phyloP scores from a whole-genome alignment of 2,797 vertebrate genomes.

The Lindbergichthys nudifrons region DNA sequence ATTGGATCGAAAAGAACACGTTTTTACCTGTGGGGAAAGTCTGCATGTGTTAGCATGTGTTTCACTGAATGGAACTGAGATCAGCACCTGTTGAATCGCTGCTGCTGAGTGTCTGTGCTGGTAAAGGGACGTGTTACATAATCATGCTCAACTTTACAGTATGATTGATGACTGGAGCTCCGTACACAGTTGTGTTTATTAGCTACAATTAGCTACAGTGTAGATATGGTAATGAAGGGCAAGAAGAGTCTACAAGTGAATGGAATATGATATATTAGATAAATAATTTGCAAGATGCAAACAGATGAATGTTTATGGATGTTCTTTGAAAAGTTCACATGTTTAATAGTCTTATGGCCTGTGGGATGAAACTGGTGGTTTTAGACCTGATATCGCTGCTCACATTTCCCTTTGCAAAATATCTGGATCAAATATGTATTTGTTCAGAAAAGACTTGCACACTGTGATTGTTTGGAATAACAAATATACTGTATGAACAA shows the following conservation, averaged over 20 bases:
- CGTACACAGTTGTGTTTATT: background rate
- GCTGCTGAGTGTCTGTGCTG: constrained; percentile 16
- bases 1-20: too few relatives aligned
- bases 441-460: background rate
- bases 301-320: too few relatives aligned
- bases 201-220: too few relatives aligned
- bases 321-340: too few relatives aligned
- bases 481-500: too few relatives aligned
- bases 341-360: too few relatives aligned
- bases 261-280: too few relatives aligned
- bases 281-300: background rate
- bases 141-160: constrained; percentile 50
- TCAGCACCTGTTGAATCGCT: constrained; percentile 61
- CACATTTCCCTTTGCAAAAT: background rate
- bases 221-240: too few relatives aligned
- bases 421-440: background rate
- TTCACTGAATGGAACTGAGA: constrained; percentile 37
- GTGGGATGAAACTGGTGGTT: too few relatives aligned
- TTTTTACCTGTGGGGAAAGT: constrained; percentile 2
- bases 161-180: constrained; percentile 60
- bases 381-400: background rate
- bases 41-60: constrained; percentile 35
- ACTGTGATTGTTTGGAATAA: background rate
- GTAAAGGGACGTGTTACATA: constrained; percentile 66
- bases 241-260: too few relatives aligned